Conservation (phyloP, 2,888 invertebrate genomes). For the Creontiades dilutus region DNA sequence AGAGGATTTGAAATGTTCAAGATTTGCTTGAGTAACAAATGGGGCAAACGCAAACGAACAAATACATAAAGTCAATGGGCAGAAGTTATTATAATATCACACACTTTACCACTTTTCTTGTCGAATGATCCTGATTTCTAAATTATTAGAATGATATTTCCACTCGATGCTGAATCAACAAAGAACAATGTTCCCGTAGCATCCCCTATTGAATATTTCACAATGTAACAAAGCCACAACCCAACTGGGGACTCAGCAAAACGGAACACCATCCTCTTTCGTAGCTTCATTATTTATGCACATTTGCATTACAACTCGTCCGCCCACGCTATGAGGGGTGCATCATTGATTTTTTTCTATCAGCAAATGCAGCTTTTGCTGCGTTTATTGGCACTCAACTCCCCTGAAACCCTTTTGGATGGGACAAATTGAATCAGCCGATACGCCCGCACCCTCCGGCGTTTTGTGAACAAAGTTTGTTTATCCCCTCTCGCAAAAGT, state of each 20-base stretch:
- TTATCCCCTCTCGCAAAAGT: conserved; percentile 42
- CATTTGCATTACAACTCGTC: conserved; percentile 33
- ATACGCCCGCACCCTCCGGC: not conserved
- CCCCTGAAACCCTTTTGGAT: conserved; percentile 18
- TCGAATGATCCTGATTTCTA: not conserved
- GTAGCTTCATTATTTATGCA: conserved; percentile 34
- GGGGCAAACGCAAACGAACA: too few species aligned
- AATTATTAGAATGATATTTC: not conserved
- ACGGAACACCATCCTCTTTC: conserved; percentile 16
- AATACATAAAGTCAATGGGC: too few species aligned
- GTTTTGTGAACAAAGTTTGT: conserved; percentile 50
- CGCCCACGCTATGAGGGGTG: not conserved
- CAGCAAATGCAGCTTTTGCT: conserved; percentile 32
- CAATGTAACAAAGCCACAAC: conserved; percentile 3
- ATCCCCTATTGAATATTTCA: conserved; percentile 1
- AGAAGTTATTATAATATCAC: too few species aligned
- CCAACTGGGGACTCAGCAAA: not conserved
- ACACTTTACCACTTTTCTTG: not conserved
- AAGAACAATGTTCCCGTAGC: not conserved
- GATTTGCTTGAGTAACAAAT: too few species aligned
- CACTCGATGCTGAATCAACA: not conserved
- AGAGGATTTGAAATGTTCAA: too few species aligned
- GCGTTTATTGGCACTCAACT: conserved; percentile 22
- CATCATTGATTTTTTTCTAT: conserved; percentile 42
- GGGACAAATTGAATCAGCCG: conserved; percentile 16